Evolutionary conservation across 1,140 invertebrate genomes (phyloP), one percentile per base, ranked within the genome.

Genomic region (Solenopsis invicta): DNA sequence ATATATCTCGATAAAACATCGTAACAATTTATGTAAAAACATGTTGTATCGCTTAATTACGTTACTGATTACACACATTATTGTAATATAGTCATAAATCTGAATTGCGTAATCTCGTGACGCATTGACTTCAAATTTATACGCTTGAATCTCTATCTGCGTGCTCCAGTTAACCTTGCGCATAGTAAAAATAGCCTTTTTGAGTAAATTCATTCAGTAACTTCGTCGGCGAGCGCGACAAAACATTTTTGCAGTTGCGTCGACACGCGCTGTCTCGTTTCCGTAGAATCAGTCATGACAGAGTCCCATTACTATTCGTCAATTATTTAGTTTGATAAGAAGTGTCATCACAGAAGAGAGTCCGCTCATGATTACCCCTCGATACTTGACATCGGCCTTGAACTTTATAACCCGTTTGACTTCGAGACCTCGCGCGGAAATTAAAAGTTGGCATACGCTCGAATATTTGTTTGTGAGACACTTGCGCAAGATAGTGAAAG

Each of bases 401-500:
- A 82, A 72, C 52, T 71, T 18, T 34, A 24, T 64, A 80, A 18
- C 10, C 18, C 6, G n/a, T 4, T 69, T n/a, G n/a, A 48, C 13
- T 41, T 77, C 56, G 37, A 34, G 4, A 62, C 48, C 21, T 61
- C 16, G 13, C 5, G 34, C 4, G 37, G 13, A 75, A 75, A 75
- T 24, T 41, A 45, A 69, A 48, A 48, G 34, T 24, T 48, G 8
- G 21, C n/a, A 0, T 1, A 16, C 3, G 12, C 56, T 61, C 50
- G 13, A 2, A 18, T 56, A 21, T 29, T 71, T 13, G 21, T 75
- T 24, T 13, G 29, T 4, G 29, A 37, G 12, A 75, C 4, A 41
- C 16, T 45, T 61, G 16, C 6, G 0, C 10, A 62, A 77, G 21
- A 24, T 48, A 45, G 41, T 29, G 0, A 41, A 29, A 2, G 29